Evolutionary conservation across 1,140 invertebrate genomes (phyloP).

Genomic region (Caenorhabditis inopinata): DNA sequence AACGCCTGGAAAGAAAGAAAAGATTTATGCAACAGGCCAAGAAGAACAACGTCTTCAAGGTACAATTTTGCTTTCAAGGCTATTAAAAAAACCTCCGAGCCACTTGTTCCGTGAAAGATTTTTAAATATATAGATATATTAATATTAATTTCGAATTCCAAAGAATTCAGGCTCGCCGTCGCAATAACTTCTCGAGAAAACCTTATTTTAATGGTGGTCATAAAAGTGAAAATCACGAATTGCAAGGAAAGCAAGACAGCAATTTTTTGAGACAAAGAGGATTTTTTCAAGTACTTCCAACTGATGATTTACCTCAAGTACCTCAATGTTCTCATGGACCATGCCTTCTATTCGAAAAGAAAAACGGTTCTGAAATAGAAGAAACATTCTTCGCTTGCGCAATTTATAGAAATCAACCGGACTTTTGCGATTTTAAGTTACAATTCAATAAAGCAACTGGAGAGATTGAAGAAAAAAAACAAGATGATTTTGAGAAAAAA

Average conservation of each 20-base stretch:
- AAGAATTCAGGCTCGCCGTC: not conserved
- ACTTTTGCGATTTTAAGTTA: conserved; percentile 33
- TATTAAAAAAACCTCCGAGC: no score
- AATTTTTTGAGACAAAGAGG: conserved; percentile 25
- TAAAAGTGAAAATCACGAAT: not conserved
- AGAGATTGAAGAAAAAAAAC: not conserved
- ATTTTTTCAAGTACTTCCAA: conserved; percentile 25
- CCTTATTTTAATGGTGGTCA: not conserved
- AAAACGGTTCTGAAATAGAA: conserved; percentile 4
- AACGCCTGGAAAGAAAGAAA: not conserved
- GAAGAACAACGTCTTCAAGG: conserved; percentile 23
- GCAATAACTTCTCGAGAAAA: not conserved
- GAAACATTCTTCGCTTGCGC: conserved; percentile 31
- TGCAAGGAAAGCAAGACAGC: not conserved
- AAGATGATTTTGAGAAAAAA: not conserved
- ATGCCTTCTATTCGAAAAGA: conserved; percentile 40
- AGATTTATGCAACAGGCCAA: conserved; percentile 5
- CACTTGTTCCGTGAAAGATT: no score
- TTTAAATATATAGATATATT: no score
- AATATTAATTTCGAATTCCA: no score
- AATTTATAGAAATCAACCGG: conserved; percentile 31
- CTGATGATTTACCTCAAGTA: not conserved
- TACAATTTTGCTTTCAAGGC: no score
- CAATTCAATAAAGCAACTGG: not conserved
- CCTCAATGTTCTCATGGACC: conserved; percentile 36